Conservation (phyloP, 2,113 vertebrate genomes). For the Bucco capensis region DNA sequence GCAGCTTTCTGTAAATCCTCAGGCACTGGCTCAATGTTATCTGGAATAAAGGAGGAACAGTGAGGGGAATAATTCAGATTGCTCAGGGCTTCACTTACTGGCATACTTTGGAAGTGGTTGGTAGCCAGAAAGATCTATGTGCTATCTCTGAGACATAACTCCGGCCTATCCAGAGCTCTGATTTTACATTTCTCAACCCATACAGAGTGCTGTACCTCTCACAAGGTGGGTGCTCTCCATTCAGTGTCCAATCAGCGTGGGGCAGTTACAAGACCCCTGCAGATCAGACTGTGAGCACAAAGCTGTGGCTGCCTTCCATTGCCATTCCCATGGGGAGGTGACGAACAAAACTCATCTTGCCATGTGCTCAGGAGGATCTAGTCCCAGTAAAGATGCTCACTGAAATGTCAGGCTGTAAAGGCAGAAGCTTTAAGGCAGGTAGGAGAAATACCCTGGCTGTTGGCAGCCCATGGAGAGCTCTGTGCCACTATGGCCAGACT, state of each 20-base stretch:
- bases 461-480: background rate
- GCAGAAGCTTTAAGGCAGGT: background rate
- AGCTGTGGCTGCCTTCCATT: background rate
- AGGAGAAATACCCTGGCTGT: background rate
- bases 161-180: background rate
- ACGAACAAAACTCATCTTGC: background rate
- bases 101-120: background rate
- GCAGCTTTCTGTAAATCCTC: background rate
- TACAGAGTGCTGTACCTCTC: background rate
- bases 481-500: background rate
- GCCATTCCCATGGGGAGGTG: background rate
- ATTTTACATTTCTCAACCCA: background rate
- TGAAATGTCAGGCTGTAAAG: background rate
- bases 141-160: background rate
- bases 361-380: background rate
- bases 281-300: accelerated
- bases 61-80: background rate
- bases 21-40: background rate
- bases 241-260: accelerated
- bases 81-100: background rate
- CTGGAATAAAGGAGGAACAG: background rate
- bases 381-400: background rate
- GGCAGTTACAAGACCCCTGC: background rate
- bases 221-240: background rate
- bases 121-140: background rate